A percentile compares a stretch with the other conserved stretches of the same genome.
Evolutionary conservation across 2,113 vertebrate species (phyloP).

Genomic region (Circaetus cinerascens): DNA sequence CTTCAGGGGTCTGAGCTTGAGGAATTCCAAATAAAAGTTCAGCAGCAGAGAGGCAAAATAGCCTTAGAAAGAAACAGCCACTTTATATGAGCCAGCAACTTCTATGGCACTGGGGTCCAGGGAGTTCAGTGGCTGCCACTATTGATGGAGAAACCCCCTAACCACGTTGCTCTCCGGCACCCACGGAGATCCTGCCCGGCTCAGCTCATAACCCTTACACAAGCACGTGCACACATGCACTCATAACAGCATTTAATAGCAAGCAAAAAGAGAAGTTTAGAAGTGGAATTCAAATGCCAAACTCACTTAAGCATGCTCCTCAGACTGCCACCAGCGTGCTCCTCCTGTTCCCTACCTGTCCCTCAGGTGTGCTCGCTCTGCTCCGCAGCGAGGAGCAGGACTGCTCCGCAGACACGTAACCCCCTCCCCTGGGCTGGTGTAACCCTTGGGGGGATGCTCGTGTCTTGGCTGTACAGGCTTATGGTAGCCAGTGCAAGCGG

Average conservation of each 20-base stretch:
- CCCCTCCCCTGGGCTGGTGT: neutral
- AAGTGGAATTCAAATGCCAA: neutral
- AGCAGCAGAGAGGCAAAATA: neutral
- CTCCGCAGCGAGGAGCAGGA: neutral
- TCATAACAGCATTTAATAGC: neutral
- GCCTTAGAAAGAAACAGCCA: neutral
- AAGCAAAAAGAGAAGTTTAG: neutral
- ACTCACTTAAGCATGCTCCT: neutral
- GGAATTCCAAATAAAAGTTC: neutral
- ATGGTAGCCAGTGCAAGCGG: neutral
- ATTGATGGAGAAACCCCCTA: neutral
- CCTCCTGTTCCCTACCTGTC: neutral
- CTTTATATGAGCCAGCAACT: neutral
- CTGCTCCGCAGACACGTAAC: accelerated
- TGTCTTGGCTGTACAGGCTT: neutral
- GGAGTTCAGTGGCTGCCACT: neutral
- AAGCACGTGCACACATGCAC: neutral
- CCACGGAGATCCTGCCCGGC: accelerated
- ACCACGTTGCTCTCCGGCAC: accelerated
- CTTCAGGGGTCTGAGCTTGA: neutral
- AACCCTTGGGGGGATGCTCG: accelerated
- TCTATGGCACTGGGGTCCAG: neutral
- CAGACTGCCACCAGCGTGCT: neutral
- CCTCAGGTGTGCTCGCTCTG: accelerated
- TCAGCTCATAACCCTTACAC: neutral